These are phyloP conservation scores for Astur gentilis DNA, from an alignment of 2,113 vertebrate species.

Conservation along the genomic window DNA sequence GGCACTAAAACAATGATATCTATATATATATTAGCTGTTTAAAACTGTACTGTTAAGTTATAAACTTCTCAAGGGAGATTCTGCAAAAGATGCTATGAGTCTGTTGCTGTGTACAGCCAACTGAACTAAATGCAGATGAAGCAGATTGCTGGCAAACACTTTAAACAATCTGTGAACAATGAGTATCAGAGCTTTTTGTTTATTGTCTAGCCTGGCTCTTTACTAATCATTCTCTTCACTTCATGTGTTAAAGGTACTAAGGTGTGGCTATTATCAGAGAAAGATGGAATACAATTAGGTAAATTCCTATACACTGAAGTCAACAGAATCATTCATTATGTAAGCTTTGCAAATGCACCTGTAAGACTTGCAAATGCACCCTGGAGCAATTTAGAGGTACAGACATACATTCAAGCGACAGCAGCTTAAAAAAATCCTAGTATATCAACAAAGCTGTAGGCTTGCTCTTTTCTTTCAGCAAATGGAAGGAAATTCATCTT, in stretches of 20 bases:
- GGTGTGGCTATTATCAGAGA: neutral
- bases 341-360: neutral
- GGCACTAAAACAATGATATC: neutral
- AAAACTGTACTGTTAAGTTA: neutral
- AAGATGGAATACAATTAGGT: neutral
- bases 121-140: neutral
- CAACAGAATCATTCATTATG: neutral
- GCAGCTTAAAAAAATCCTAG: neutral
- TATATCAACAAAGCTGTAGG: neutral
- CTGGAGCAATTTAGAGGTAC: neutral
- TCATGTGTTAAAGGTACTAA: neutral
- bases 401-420: neutral
- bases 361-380: neutral
- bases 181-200: neutral
- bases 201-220: neutral
- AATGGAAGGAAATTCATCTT: neutral
- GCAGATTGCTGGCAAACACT: neutral
- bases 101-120: neutral
- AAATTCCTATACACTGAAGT: neutral
- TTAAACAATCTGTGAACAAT: neutral
- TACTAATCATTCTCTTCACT: neutral
- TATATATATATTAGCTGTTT: neutral
- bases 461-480: neutral
- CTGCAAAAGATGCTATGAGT: neutral
- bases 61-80: neutral